phyloP scores from a whole-genome alignment of 2,113 vertebrate species.

The Cyanocitta stelleri region DNA sequence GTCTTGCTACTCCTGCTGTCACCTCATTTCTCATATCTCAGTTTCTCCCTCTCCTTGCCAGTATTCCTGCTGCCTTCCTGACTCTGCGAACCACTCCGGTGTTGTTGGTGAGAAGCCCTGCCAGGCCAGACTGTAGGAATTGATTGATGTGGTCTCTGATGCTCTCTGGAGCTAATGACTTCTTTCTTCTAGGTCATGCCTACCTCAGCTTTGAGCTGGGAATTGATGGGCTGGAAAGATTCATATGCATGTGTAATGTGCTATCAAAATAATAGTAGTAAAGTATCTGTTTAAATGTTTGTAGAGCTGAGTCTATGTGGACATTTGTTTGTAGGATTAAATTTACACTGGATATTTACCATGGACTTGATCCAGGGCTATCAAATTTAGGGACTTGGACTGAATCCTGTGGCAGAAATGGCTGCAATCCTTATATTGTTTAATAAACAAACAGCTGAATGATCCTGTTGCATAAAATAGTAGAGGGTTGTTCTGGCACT shows the following conservation, averaged over 20 bases:
- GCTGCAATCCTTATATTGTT: conserved; percentile 31
- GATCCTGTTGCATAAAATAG: not conserved
- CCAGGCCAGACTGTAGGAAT: not conserved
- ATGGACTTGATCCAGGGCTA: conserved; percentile 40
- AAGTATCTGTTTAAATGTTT: conserved; percentile 30
- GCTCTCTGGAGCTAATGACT: not conserved
- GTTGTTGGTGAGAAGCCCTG: not conserved
- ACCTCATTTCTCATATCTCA: not conserved
- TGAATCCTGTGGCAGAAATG: conserved; percentile 12
- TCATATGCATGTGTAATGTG: not conserved
- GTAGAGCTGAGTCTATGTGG: not conserved
- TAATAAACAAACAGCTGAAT: conserved; percentile 49
- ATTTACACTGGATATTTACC: conserved; percentile 27
- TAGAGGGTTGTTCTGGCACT: not conserved
- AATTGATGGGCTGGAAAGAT: not conserved
- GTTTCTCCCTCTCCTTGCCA: not conserved
- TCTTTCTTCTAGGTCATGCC: not conserved
- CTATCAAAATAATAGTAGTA: not conserved
- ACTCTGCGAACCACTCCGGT: accelerated
- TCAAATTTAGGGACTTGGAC: conserved; percentile 33
- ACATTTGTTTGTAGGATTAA: conserved; percentile 15
- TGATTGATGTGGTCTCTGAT: not conserved
- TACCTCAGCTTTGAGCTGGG: not conserved
- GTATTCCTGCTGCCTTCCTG: not conserved
- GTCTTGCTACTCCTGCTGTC: not conserved